Base-by-base conservation (phyloP, 2,888 invertebrate species). In the Scaptomyza caliginosa region DNA sequence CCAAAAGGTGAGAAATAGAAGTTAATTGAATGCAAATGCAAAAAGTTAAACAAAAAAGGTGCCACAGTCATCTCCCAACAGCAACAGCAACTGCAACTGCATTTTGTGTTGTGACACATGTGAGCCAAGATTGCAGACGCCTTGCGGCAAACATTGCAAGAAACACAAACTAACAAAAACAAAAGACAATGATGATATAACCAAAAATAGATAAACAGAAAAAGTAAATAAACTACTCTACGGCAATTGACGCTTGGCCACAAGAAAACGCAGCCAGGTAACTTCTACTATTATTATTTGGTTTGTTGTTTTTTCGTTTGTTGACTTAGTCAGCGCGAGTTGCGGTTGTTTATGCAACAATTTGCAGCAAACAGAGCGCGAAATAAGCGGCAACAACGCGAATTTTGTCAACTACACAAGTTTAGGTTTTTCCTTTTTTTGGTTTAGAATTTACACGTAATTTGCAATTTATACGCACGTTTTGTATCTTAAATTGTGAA, bases 1-100 rank as follows among this genome's bases (percentile, higher is more conserved):
- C 39, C 67, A 65, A 71, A 76, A 83, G 74, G 80, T 86, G 81
- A 86, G 81, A 83, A 84, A 65, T 67, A 73, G 68, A 67, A 74
- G 86, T 74, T 84, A 86, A 86, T 86, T 84, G 82, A 86, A 84
- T 86, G 74, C 83, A 86, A 86, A 82, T 68, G 54, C 67, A 8
- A 1, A 16, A 16, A 7, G n/a, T n/a, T n/a, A 11, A 28, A 13
- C 13, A 32, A 34, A 34, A 65, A 63, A 63, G 24, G 57, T 67
- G 63, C 59, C 68, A 34, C 50, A 50, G 46, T 42, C 51, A 34
- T 11, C 17, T 26, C 45, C n/a, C 13, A 24, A 32, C 40, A 38
- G 7, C 34, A n/a, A n/a, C n/a, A n/a, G n/a, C 55, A 43, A n/a
- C 43, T 48, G 17, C 60, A 65, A 49, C 54, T 56, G 43, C 66